Evolutionary conservation across 1,140 invertebrate species (phyloP).

Genomic region (Drosophila equinoxialis): DNA sequence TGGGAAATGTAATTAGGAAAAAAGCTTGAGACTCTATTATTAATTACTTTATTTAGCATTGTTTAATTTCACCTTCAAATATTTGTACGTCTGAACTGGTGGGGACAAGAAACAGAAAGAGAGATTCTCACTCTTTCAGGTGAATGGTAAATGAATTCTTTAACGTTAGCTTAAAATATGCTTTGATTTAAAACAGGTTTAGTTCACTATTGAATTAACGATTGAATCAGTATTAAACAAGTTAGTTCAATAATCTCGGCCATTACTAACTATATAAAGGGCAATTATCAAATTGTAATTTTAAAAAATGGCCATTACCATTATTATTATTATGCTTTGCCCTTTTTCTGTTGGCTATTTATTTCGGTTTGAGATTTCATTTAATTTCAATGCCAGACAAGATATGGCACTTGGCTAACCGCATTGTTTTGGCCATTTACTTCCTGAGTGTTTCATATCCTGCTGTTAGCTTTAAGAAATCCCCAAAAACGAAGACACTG

Average conservation of each 20-base stretch:
- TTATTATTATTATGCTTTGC: too few species aligned
- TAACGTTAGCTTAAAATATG: conserved; percentile 1
- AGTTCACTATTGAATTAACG: too few species aligned
- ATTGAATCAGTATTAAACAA: too few species aligned
- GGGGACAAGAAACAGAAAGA: conserved; percentile 29
- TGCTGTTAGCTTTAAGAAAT: conserved; percentile 21
- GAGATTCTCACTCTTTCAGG: conserved; percentile 14
- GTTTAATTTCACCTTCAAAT: conserved; percentile 79
- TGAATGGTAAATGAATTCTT: neutral
- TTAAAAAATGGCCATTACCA: too few species aligned
- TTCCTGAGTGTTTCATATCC: conserved; percentile 7
- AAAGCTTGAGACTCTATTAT: conserved; percentile 66
- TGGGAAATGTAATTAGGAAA: neutral
- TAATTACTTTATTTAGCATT: conserved; percentile 73
- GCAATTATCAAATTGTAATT: too few species aligned
- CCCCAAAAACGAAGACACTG: conserved; percentile 14
- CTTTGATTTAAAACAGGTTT: too few species aligned
- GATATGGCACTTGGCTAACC: conserved; percentile 6
- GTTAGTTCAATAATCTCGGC: too few species aligned
- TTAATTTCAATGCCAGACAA: neutral
- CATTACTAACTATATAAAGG: too few species aligned
- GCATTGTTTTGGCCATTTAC: conserved; percentile 1
- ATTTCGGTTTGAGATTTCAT: neutral
- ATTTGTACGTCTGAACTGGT: conserved; percentile 55
- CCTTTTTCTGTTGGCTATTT: neutral